A percentile compares a stretch with the other conserved stretches of the same genome.
Evolutionary conservation across 2,113 vertebrate species (phyloP).

Genomic region (Marmota flaviventris): DNA sequence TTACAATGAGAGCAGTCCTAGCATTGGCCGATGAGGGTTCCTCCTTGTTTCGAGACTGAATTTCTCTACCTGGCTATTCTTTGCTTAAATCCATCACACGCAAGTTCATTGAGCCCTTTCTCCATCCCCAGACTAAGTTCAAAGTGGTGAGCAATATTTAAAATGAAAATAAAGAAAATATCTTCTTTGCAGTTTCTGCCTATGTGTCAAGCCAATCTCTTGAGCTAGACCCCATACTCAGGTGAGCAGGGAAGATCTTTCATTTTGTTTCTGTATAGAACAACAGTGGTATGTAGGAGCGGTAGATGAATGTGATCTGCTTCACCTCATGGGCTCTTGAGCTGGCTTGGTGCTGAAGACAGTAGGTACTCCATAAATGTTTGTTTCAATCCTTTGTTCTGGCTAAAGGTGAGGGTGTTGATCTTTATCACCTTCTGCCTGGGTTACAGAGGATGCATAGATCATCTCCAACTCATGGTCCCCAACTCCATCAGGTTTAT

Average conservation of each 20-base stretch:
- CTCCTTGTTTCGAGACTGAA: background rate
- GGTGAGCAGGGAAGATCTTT: background rate
- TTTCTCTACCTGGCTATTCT: background rate
- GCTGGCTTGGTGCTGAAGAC: background rate
- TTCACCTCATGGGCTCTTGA: background rate
- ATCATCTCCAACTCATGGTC: no score
- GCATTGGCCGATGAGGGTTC: accelerated
- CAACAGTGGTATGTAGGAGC: background rate
- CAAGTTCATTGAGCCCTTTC: background rate
- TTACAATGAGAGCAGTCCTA: no score
- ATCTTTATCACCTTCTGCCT: background rate
- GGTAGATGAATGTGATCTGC: no score
- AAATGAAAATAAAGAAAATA: background rate
- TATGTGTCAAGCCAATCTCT: background rate
- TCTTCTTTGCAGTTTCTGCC: background rate
- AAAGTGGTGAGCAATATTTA: background rate
- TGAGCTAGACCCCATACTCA: background rate
- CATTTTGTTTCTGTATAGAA: background rate
- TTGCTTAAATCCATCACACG: background rate
- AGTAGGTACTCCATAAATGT: background rate
- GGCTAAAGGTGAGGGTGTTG: background rate
- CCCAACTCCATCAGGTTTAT: background rate
- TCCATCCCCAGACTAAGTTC: background rate
- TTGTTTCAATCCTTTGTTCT: background rate
- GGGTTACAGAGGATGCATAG: accelerated